Evolutionary conservation across 2,113 vertebrate genomes (phyloP), one percentile per base, ranked within the genome.

Genomic region (Anas platyrhynchos): DNA sequence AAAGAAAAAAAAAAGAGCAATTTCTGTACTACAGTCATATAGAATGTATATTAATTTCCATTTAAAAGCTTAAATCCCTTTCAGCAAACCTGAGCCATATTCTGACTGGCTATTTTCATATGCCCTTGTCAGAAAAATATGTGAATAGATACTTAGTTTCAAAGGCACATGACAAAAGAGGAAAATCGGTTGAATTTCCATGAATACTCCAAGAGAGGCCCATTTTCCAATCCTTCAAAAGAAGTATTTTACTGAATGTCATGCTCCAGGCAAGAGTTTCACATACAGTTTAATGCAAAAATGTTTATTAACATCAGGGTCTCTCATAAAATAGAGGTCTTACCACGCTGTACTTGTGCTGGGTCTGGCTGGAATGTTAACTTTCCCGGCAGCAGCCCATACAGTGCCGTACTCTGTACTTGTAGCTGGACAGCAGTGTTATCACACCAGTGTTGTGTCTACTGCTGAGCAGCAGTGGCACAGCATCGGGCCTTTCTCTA

Each of bases 31-130:
- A 43, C 18, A 67, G 34, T 16, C 17, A 69, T 34, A 88, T 20
- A 65, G 41, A 55, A 81, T 31, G 8, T 54, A 36, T 65, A 75
- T 34, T 88, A 71, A 91, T 91, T 92, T 91, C 22, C 69, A 92
- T 92, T 86, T 93, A 79, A 93, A 96, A 95, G 29, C 23, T 88
- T 81, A 63, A n/a, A 78, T 54, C 15, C 36, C 8, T 94, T 90
- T 94, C 88, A 92, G 27, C 22, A 0, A 0, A 81, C 59, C n/a
- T 0, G 8, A 90, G 65, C 59, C 68, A 93, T 63, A 77, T 59
- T 86, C 76, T 93, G 31, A 52, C 68, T 81, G 55, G 12, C 14
- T 88, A 21, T 48, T 20, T 56, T 77, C 48, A 31, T 21, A 50
- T 38, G 20, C 6, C 17, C 3, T 65, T 13, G 2, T n/a, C 5